Evolutionary conservation across 2,113 vertebrate species (phyloP), one percentile per base, ranked within the genome.

Genomic region (Pterocles burchelli): DNA sequence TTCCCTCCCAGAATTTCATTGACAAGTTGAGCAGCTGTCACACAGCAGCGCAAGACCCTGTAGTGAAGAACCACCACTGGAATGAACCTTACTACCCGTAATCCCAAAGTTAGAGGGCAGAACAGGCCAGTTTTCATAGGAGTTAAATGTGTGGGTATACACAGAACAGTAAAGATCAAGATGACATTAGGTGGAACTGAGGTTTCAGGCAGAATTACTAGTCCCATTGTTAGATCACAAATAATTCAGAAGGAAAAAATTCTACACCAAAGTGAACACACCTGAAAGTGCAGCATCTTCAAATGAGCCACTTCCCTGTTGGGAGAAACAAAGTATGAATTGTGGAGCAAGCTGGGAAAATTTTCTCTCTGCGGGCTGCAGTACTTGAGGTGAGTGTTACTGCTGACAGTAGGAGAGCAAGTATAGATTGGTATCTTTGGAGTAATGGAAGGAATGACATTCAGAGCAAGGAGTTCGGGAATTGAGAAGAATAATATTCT

Each of bases 371-470:
- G 67, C 67, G 71, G 79, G 52, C 61, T 79, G 43, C 68, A 74
- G 34, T 51, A 61, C 88, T 85, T 63, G 80, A 72, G 68, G 43
- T 34, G 38, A 88, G 43, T 11, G 2, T 29, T 68, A 9, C 65
- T 77, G 90, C 76, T 93, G 86, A 68, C 88, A 95, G 93, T 48
- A 43, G 83, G n/a, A 90, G 26, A n/a, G 75, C 48, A 75, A 84
- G 76, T 10, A 49, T 3, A 90, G 95, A 84, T 78, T 31, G 41
- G 75, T 94, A 92, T 95, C 95, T 61, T 24, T 46, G 34, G 24
- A 24, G 70, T 68, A 82, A 92, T 72, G 79, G 85, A 95, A 80
- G 73, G 52, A 87, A 72, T 14, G 46, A 52, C 65, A 93, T 84
- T 93, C 86, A 90, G 17, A 46, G 76, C 21, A 72, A 93, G 83